phyloP scores from a whole-genome alignment of 2,888 invertebrate species.

The Entomobrya multifasciata region DNA sequence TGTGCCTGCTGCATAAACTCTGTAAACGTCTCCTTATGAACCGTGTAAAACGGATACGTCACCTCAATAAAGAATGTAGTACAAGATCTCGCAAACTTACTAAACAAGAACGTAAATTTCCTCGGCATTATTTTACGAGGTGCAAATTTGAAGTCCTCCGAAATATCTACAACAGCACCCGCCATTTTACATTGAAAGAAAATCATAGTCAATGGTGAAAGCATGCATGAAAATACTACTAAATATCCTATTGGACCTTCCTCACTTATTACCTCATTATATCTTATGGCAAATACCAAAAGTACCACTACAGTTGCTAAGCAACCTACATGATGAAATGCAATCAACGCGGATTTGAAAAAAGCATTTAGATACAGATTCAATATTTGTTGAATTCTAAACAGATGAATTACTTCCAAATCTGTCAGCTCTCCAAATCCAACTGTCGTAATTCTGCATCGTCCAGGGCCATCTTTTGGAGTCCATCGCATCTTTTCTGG shows the following conservation, averaged over 20 bases:
- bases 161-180: neutral
- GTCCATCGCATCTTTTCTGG: neutral
- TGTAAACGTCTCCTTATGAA: too few relatives aligned
- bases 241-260: too few relatives aligned
- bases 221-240: neutral
- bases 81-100: neutral
- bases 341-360: neutral
- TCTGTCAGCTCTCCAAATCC: neutral
- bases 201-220: neutral
- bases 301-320: neutral
- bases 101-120: neutral
- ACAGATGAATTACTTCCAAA: neutral
- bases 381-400: slow-evolving; percentile 18
- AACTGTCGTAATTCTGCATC: neutral
- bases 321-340: slow-evolving; percentile 33
- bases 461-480: neutral
- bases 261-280: too few relatives aligned
- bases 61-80: neutral
- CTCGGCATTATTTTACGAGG: neutral
- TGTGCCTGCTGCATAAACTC: too few relatives aligned
- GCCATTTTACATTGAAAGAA: neutral
- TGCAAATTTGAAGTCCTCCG: neutral
- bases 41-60: too few relatives aligned
- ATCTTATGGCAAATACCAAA: too few relatives aligned
- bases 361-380: slow-evolving; percentile 3